Evolutionary conservation across 2,888 invertebrate species (phyloP).

Genomic region (Julus scandinavius): DNA sequence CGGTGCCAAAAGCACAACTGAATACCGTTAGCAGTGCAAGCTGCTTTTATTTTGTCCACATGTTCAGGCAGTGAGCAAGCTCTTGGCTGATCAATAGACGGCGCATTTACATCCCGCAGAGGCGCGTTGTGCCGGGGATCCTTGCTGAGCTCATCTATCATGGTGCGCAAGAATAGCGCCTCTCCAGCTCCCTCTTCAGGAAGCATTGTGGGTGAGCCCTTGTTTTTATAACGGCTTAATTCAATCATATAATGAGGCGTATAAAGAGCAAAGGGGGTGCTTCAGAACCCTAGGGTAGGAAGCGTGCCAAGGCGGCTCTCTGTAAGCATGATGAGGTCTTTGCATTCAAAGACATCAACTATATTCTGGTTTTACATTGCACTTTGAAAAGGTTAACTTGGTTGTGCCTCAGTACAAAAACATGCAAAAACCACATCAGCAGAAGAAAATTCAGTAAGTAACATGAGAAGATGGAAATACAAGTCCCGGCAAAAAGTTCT

Average conservation of each 20-base stretch:
- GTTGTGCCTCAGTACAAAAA: too few relatives aligned
- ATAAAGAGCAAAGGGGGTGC: background rate
- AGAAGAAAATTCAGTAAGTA: too few relatives aligned
- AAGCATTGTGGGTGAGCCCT: background rate
- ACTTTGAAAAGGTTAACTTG: too few relatives aligned
- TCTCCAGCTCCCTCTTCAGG: conserved; percentile 42
- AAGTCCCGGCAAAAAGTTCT: too few relatives aligned
- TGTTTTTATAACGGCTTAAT: conserved; percentile 19
- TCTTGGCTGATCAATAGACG: conserved; percentile 34
- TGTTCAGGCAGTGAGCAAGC: background rate
- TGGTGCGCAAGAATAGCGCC: conserved; percentile 17
- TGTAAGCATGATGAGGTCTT: too few relatives aligned
- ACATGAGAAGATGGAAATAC: too few relatives aligned
- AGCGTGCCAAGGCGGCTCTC: background rate
- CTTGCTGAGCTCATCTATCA: conserved; percentile 24
- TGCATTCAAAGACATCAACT: too few relatives aligned
- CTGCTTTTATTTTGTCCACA: background rate
- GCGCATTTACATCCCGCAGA: conserved; percentile 22
- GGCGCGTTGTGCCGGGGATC: conserved; percentile 15
- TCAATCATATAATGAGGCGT: background rate
- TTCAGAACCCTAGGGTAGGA: background rate
- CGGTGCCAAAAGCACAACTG: conserved; percentile 39
- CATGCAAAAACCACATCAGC: too few relatives aligned
- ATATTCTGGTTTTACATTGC: too few relatives aligned
- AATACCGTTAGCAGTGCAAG: background rate